These are phyloP conservation scores for Lypha dubia DNA, from an alignment of 2,888 invertebrate genomes.

Conservation along the genomic window DNA sequence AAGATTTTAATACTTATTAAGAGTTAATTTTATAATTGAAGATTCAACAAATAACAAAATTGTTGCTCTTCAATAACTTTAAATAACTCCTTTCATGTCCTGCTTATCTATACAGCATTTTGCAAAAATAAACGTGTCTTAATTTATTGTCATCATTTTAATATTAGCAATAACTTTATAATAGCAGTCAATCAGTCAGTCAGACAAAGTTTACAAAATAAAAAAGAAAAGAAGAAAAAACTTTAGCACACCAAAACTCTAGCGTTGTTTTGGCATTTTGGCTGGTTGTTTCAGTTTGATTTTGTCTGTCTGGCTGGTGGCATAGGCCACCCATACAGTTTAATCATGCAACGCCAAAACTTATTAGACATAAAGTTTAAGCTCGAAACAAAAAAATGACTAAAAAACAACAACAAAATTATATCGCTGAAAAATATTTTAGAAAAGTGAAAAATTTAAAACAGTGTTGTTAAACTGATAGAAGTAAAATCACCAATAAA, in stretches of 20 bases:
- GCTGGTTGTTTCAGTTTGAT: constrained; percentile 24
- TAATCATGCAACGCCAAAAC: constrained; percentile 71
- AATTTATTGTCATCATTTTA: constrained; percentile 75
- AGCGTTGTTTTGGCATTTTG: constrained; percentile 14
- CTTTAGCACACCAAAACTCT: background rate
- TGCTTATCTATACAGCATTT: constrained; percentile 8
- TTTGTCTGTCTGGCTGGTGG: constrained; percentile 51
- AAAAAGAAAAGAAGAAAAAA: background rate
- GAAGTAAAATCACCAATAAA: background rate
- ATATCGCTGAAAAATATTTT: constrained; percentile 37
- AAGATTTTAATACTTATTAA: no score
- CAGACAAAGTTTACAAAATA: constrained; percentile 39
- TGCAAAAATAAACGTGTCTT: constrained; percentile 66
- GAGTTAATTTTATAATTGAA: no score
- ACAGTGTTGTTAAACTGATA: constrained; percentile 26
- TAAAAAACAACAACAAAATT: constrained; percentile 18
- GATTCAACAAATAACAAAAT: no score
- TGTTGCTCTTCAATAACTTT: no score
- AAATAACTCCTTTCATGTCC: constrained; percentile 3
- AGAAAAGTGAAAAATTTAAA: constrained; percentile 16
- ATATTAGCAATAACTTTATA: constrained; percentile 74
- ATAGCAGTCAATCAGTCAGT: constrained; percentile 72
- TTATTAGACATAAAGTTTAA: constrained; percentile 62
- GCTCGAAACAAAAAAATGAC: constrained; percentile 25
- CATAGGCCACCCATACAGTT: constrained; percentile 75